Evolutionary conservation across 2,113 vertebrate genomes (phyloP), one percentile per base, ranked within the genome.

Genomic region (Saiga tatarica): DNA sequence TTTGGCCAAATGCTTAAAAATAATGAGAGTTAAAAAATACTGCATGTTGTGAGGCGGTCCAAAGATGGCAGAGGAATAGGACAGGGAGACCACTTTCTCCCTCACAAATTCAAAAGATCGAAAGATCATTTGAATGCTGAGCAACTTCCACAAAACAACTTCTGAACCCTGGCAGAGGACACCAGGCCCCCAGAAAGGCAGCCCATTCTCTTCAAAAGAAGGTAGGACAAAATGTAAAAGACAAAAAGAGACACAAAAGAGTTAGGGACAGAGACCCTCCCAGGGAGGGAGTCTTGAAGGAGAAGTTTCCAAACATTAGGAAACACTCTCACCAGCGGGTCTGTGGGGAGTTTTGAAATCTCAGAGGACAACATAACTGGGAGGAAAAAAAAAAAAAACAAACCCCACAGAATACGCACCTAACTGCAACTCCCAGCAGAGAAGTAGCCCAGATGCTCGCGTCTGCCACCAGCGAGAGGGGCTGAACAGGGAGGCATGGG

Each of bases 1-100:
- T 91, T 82, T 97, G 86, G 30, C 45, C 55, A 78, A 87, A 78
- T 93, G 30, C 84, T 95, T 97, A 94, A 94, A 97, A 96, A 59
- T 87, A 84, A 92, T 74, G 50, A 83, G 76, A 10, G 79, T 82
- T n/a, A 23, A 23, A 82, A 82, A 53, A 82, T 52, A 82, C n/a
- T 33, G 76, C 30, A 17, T 52, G 19, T 83, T 82, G 28, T 39
- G n/a, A 71, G 67, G n/a, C 0, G 0, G 67, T 71, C 67, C n/a
- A 12, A 71, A 23, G n/a, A 71, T 71, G 67, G 67, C n/a, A 36
- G n/a, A 71, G n/a, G 10, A 71, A 71, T 39, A 71, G 67, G n/a
- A 39, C 67, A 39, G 19, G 67, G 67, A 39, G n/a, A 71, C 19
- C 10, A 71, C 19, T 71, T 39, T 71, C n/a, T 71, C n/a, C 67